Base-by-base conservation (phyloP, 2,113 vertebrate species). In the Siniperca chuatsi region DNA sequence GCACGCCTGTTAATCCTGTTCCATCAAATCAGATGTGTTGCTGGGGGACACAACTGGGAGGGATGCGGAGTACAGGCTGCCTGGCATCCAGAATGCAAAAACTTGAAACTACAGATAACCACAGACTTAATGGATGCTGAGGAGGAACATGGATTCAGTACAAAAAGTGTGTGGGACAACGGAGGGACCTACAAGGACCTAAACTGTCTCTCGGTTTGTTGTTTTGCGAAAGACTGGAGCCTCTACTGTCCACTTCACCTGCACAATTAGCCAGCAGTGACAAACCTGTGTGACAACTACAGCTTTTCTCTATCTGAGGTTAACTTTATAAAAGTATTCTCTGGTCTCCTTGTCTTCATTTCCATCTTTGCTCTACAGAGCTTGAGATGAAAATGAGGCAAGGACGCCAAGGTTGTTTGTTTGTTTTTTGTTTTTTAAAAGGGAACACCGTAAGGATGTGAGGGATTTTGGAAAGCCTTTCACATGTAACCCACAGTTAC, bases 181-280 rank as follows among this genome's bases (percentile, higher is more conserved):
- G 16, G 68, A 61, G 25, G 79, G 65, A 81, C 86, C 73, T 33
- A 10, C 4, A 25, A 86, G 82, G 82, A 85, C 84, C 71, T 82
- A 52, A 80, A 74, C 78, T 66, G 58, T 90, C 73, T 81, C 61
- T 88, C 50, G 71, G 61, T 78, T 86, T n/a, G 2, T 85, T 54
- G 65, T 50, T 81, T 83, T 65, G 50, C 84, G 25, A 82, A 72
- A 78, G 73, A 70, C 70, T 75, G 50, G 75, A 83, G 70, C 11
- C 13, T 69, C 60, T 67, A 29, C 62, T 33, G 25, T 62, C 16
- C 62, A 88, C 92, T 85, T 66, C 87, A 90, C 85, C 92, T 94
- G 93, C 94, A 93, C 93, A 91, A 83, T 87, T 33, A 76, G 82
- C 89, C 79, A 65, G 68, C 46, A 71, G 79, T 29, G 77, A 83